These are phyloP conservation scores for Anseranas semipalmata DNA, from an alignment of 2,113 vertebrate species.

Conservation along the genomic window DNA sequence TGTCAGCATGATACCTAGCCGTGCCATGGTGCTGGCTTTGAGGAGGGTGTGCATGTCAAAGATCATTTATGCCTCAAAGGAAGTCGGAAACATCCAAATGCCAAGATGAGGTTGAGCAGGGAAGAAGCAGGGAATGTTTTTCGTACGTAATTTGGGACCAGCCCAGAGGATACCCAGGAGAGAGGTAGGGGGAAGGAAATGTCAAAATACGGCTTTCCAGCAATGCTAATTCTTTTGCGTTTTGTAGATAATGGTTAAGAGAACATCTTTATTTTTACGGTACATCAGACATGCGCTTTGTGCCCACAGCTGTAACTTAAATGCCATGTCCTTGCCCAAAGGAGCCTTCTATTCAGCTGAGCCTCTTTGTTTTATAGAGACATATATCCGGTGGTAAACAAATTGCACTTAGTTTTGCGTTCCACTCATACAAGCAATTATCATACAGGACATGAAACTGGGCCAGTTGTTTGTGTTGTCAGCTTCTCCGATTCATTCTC, in stretches of 20 bases:
- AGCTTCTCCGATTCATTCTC: background rate
- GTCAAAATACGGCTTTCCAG: constrained; percentile 23
- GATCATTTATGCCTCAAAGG: background rate
- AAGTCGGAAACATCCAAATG: background rate
- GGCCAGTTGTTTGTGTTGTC: background rate
- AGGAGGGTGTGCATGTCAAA: background rate
- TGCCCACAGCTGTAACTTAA: constrained; percentile 12
- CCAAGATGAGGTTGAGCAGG: background rate
- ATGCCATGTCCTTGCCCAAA: constrained; percentile 54
- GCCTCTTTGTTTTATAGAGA: background rate
- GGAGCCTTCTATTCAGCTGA: background rate
- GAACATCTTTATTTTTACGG: constrained; percentile 17
- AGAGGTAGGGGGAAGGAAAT: background rate
- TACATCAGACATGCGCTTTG: background rate
- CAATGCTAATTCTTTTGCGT: background rate
- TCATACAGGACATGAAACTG: background rate
- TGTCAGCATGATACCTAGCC: background rate
- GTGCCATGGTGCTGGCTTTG: background rate
- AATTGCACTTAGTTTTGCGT: background rate
- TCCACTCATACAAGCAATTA: background rate
- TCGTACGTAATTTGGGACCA: constrained; percentile 22
- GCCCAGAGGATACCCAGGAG: constrained; percentile 5
- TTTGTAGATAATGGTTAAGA: background rate
- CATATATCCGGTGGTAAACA: background rate
- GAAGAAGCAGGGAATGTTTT: background rate